phyloP scores from a whole-genome alignment of 2,113 vertebrate species.

The Rhipidura dahli region DNA sequence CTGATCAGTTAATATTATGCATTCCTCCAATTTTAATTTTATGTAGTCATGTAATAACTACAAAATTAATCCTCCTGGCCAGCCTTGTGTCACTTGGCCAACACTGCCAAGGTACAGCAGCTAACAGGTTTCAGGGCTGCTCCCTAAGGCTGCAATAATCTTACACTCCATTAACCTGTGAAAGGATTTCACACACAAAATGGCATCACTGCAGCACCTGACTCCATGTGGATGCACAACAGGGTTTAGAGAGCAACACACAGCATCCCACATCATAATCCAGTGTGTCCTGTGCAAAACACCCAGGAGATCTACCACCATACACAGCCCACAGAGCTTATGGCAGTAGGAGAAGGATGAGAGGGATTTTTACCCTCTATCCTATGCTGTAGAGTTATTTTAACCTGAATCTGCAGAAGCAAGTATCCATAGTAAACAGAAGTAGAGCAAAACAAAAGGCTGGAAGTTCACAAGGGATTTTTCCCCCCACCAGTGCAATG shows the following conservation, averaged over 20 bases:
- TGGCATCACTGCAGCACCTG: background rate
- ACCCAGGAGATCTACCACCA: background rate
- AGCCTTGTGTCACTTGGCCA: background rate
- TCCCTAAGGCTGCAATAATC: background rate
- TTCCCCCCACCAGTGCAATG: background rate
- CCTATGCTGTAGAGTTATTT: background rate
- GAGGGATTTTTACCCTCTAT: background rate
- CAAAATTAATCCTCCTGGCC: background rate
- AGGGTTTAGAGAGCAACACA: background rate
- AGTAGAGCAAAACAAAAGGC: background rate
- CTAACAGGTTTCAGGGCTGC: background rate
- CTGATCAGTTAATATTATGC: background rate
- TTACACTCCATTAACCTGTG: background rate
- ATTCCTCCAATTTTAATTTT: background rate
- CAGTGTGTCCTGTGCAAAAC: accelerated
- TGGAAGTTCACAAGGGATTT: background rate
- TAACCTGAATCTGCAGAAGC: background rate
- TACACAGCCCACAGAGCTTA: background rate
- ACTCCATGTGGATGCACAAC: accelerated
- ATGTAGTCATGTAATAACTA: background rate
- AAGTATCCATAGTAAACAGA: background rate
- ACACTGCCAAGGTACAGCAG: background rate
- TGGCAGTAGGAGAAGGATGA: background rate
- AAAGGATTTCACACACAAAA: background rate
- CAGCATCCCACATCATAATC: accelerated